These are phyloP conservation scores for Atta colombica DNA, from an alignment of 1,140 invertebrate species.

Conservation along the genomic window DNA sequence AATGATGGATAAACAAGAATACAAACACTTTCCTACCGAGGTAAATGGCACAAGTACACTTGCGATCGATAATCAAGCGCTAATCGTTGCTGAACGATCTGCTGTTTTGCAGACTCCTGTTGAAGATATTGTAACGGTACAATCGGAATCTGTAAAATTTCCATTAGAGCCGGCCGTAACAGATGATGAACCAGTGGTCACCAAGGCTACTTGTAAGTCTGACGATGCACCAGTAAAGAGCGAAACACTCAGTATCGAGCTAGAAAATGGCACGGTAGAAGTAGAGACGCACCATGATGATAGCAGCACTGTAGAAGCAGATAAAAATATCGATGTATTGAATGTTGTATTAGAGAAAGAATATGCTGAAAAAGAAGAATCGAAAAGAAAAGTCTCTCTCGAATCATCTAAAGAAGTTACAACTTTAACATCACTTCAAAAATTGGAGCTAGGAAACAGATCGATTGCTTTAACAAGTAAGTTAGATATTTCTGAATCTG, in stretches of 20 bases:
- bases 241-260: slow-evolving; percentile 79
- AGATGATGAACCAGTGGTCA: slow-evolving; percentile 73
- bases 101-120: slow-evolving; percentile 77
- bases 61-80: slow-evolving; percentile 65
- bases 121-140: slow-evolving; percentile 65
- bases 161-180: slow-evolving; percentile 60
- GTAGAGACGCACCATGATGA: slow-evolving; percentile 83
- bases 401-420: not conserved
- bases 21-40: slow-evolving; percentile 72
- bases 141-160: slow-evolving; percentile 58
- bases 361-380: not conserved
- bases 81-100: slow-evolving; percentile 80
- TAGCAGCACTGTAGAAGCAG: slow-evolving; percentile 82
- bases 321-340: slow-evolving; percentile 74
- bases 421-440: not conserved
- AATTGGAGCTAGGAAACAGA: not conserved
- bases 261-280: slow-evolving; percentile 86
- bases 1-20: slow-evolving; percentile 65
- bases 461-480: not conserved
- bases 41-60: slow-evolving; percentile 71
- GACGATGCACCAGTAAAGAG: slow-evolving; percentile 80
- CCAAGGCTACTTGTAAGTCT: slow-evolving; percentile 84
- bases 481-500: slow-evolving; percentile 12
- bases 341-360: slow-evolving; percentile 75
- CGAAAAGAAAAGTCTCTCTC: not conserved